A percentile compares a stretch with the other conserved stretches of the same genome.
Conservation (phyloP, 2,888 invertebrate genomes). For the Mimumesa dahlbomi region DNA sequence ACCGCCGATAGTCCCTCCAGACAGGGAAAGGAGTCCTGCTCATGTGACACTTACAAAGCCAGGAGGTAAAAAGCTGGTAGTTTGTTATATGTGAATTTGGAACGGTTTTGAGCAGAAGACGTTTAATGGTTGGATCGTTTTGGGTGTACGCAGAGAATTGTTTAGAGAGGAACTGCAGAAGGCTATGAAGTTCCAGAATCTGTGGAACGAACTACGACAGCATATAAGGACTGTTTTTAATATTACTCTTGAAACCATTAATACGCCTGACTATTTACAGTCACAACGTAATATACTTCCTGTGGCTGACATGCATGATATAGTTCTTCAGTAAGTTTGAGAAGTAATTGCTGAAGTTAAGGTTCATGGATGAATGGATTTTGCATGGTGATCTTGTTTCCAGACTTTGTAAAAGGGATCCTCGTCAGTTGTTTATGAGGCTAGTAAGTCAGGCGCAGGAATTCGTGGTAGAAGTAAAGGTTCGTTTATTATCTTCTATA, state of each 20-base stretch:
- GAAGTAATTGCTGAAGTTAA: not conserved
- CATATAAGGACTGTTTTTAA: constrained; percentile 80
- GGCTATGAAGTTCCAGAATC: constrained; percentile 79
- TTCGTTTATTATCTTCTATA: constrained; percentile 82
- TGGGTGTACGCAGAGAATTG: constrained; percentile 61
- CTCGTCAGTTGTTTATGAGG: constrained; percentile 85
- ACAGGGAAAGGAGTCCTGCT: constrained; percentile 64
- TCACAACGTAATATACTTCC: constrained; percentile 65
- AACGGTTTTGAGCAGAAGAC: too few species aligned
- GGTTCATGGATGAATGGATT: not conserved
- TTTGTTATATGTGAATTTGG: not conserved
- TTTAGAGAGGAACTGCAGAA: constrained; percentile 78
- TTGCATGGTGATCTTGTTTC: constrained; percentile 31
- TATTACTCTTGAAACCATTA: constrained; percentile 72
- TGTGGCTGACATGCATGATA: constrained; percentile 76
- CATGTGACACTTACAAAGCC: constrained; percentile 72
- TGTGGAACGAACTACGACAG: constrained; percentile 81
- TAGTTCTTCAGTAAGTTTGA: constrained; percentile 80
- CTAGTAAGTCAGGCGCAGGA: constrained; percentile 85
- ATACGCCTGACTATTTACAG: constrained; percentile 56
- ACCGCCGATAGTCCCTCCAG: constrained; percentile 33
- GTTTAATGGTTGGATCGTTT: constrained; percentile 3
- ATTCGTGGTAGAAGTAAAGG: constrained; percentile 85
- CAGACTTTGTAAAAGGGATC: constrained; percentile 83
- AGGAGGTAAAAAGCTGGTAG: constrained; percentile 66